Percentiles rank a stretch among this genome's conserved stretches.
Evolutionary conservation across 2,888 invertebrate genomes (phyloP).

Genomic region (Ochlodes sylvanus): DNA sequence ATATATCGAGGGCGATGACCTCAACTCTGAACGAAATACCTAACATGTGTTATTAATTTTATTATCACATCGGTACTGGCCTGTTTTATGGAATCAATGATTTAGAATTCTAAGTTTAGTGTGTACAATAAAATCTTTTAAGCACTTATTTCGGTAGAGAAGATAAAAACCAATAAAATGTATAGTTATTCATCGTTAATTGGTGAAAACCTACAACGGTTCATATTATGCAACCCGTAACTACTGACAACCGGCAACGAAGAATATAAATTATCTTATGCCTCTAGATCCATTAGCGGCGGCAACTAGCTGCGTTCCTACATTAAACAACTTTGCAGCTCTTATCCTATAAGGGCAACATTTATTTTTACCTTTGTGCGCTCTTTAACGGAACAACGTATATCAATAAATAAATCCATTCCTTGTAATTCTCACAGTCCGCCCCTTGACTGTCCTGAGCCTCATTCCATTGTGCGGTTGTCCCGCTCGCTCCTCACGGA

Average conservation of each 20-base stretch:
- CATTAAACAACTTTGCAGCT: conserved; percentile 30
- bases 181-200: neutral
- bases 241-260: neutral
- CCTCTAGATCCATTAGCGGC: conserved; percentile 13
- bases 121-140: neutral
- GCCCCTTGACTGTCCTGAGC: conserved; percentile 69
- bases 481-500: conserved; percentile 57
- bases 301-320: conserved; percentile 11
- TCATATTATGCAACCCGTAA: no score
- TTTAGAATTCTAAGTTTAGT: neutral
- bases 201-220: no score
- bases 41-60: conserved; percentile 4
- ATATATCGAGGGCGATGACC: conserved; percentile 10
- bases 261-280: conserved; percentile 30
- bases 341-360: conserved; percentile 52
- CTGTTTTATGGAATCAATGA: neutral
- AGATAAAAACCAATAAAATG: neutral
- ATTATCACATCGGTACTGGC: neutral
- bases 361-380: conserved; percentile 62
- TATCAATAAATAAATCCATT: conserved; percentile 82
- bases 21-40: neutral
- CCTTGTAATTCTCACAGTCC: conserved; percentile 81
- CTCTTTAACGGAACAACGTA: conserved; percentile 77
- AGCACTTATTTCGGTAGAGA: neutral
- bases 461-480: conserved; percentile 74